Percentiles rank a stretch among this genome's conserved stretches.
These are phyloP conservation scores for Nycticorax nycticorax DNA, from an alignment of 2,113 vertebrate genomes.

Conservation along the genomic window DNA sequence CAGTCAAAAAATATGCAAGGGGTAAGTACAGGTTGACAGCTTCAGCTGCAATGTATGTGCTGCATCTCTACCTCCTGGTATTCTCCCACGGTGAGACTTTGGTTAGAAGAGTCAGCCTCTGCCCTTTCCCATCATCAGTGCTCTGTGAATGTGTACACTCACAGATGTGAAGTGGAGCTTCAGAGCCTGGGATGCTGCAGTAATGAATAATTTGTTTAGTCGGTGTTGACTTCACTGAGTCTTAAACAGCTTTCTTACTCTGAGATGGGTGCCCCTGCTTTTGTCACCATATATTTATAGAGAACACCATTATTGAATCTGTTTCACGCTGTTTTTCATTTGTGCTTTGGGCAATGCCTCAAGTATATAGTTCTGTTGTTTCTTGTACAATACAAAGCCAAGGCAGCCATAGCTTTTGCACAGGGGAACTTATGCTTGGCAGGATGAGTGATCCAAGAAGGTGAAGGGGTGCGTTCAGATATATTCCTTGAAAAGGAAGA, in stretches of 20 bases:
- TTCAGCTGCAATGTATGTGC: not conserved
- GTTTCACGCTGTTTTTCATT: not conserved
- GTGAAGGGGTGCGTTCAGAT: not conserved
- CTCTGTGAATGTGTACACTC: not conserved
- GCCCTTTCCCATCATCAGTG: not conserved
- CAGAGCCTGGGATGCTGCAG: not conserved
- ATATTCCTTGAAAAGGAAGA: not conserved
- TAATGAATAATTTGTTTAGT: not conserved
- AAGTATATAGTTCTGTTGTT: fast-evolving
- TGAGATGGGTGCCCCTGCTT: not conserved
- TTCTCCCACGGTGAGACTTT: not conserved
- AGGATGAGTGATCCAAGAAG: not conserved
- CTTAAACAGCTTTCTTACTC: not conserved
- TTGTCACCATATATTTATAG: not conserved
- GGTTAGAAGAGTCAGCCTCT: not conserved
- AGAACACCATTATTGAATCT: not conserved
- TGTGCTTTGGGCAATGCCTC: not conserved
- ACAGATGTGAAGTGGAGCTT: not conserved
- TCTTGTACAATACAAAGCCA: not conserved
- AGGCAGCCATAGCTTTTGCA: not conserved
- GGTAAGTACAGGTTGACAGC: not conserved
- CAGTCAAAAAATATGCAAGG: not conserved
- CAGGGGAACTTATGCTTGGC: not conserved
- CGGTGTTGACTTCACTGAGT: not conserved
- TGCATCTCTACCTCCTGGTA: not conserved